These are phyloP conservation scores for Myrmophylax atrothorax DNA, from an alignment of 2,113 vertebrate species.

Conservation along the genomic window DNA sequence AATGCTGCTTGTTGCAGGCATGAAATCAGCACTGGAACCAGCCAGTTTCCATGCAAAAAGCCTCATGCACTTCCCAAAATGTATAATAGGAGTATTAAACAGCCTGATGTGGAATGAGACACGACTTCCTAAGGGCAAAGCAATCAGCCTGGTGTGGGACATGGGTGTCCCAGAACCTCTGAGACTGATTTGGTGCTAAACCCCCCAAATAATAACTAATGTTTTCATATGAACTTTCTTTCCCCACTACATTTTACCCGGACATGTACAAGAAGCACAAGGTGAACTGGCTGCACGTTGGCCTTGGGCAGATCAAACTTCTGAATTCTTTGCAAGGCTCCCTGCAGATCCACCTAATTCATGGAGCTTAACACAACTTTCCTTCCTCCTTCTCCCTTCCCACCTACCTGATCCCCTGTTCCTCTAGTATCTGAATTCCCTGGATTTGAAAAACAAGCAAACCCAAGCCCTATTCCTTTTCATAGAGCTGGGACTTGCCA, in stretches of 20 bases:
- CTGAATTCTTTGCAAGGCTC: background rate
- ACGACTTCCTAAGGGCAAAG: background rate
- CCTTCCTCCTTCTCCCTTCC: background rate
- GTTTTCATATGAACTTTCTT: background rate
- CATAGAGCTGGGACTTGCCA: background rate
- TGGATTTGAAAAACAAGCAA: background rate
- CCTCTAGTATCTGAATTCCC: background rate
- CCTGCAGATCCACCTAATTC: background rate
- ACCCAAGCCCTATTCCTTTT: background rate
- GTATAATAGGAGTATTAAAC: background rate
- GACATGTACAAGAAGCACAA: background rate
- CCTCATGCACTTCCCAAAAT: background rate
- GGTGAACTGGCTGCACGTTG: background rate
- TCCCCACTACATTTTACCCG: rapidly evolving
- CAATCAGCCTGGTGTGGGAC: rapidly evolving
- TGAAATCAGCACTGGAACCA: background rate
- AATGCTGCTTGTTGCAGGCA: constrained; percentile 6
- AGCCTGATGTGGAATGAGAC: background rate
- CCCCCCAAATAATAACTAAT: background rate
- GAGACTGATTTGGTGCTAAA: background rate
- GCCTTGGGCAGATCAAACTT: background rate
- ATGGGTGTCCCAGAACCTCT: background rate
- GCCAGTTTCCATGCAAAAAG: background rate
- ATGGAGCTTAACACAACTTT: background rate
- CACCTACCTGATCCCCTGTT: background rate